A percentile compares a stretch with the other conserved stretches of the same genome.
These are phyloP conservation scores for Oryzias celebensis DNA, from an alignment of 2,113 vertebrate species.

Conservation along the genomic window DNA sequence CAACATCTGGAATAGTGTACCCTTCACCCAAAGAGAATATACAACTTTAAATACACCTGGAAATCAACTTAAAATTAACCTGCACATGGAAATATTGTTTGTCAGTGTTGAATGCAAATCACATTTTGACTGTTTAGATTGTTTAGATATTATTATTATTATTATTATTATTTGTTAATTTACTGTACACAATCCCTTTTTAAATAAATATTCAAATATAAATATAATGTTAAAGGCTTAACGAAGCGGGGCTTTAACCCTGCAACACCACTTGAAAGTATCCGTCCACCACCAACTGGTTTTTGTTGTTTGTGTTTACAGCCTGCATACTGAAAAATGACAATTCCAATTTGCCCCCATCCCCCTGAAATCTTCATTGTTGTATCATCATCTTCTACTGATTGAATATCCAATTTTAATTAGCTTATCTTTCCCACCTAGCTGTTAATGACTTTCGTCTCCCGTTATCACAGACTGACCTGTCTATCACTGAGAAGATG, in stretches of 20 bases:
- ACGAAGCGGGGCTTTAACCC: conserved; percentile 42
- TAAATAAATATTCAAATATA: no score
- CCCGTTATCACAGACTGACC: conserved; percentile 53
- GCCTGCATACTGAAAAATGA: conserved; percentile 51
- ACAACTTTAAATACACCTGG: no score
- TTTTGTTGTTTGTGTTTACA: conserved; percentile 55
- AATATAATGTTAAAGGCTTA: conserved; percentile 61
- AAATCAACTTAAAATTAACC: no score
- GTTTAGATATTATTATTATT: no score
- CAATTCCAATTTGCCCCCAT: conserved; percentile 48
- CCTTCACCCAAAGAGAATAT: no score
- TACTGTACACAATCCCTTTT: no score
- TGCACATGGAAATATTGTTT: no score
- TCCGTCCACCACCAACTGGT: conserved; percentile 42
- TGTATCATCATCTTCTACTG: not conserved
- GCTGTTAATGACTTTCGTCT: conserved; percentile 52
- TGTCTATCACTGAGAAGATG: conserved; percentile 33
- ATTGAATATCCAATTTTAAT: conserved; percentile 63
- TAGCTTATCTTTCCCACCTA: conserved; percentile 50
- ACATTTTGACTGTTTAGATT: no score
- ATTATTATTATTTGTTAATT: no score
- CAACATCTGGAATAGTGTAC: no score
- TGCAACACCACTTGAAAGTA: conserved; percentile 31
- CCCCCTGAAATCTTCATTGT: not conserved
- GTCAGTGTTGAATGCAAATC: no score